Conservation (phyloP, 2,888 invertebrate genomes). For the Clitarchus hookeri region DNA sequence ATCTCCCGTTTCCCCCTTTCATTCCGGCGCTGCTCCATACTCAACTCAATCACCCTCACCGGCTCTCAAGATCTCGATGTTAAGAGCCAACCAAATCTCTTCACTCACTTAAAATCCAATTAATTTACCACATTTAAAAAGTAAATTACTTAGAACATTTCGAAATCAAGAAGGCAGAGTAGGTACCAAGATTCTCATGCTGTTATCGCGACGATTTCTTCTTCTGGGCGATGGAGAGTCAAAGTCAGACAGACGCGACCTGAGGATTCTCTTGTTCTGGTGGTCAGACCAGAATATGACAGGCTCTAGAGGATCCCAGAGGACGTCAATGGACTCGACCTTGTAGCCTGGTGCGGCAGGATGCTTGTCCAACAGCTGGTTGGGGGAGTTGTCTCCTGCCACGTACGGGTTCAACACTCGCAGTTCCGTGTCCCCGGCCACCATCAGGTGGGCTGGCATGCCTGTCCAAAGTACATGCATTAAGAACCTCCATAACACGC, state of each 20-base stretch:
- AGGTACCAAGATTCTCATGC: constrained; percentile 27
- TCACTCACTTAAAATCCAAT: no score
- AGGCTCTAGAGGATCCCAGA: constrained; percentile 51
- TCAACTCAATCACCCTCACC: no score
- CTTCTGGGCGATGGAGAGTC: constrained; percentile 2
- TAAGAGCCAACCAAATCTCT: no score
- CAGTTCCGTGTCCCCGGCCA: constrained; percentile 66
- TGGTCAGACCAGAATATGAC: constrained; percentile 58
- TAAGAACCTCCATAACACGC: no score
- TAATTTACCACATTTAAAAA: no score
- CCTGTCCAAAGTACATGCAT: constrained; percentile 50
- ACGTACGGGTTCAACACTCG: constrained; percentile 67
- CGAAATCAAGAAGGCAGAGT: no score
- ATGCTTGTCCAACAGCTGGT: constrained; percentile 49
- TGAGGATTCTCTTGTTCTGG: constrained; percentile 55
- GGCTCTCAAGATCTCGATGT: no score
- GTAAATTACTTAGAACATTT: background rate
- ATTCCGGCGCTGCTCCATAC: no score
- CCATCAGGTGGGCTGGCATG: constrained; percentile 64
- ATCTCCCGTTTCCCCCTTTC: no score
- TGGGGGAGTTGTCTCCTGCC: constrained; percentile 55
- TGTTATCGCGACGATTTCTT: constrained; percentile 30
- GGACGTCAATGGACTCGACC: constrained; percentile 61
- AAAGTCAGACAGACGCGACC: constrained; percentile 45
- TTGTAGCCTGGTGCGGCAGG: constrained; percentile 55